Base-by-base conservation (phyloP, 2,797 vertebrate species). In the Aldrovandia affinis region DNA sequence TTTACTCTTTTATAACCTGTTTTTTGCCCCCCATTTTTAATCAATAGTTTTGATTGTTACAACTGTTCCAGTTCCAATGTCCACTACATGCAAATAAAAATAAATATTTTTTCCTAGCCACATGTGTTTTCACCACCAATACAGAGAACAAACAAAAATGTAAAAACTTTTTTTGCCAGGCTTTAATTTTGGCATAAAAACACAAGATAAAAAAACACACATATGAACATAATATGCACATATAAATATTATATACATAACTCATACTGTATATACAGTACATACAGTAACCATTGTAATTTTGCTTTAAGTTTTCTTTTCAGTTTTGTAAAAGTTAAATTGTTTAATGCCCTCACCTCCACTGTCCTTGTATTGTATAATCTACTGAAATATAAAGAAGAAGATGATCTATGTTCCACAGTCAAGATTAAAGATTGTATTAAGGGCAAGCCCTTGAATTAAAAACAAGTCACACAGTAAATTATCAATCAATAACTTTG, bases 401-500 rank as follows among this genome's bases (percentile, higher is more conserved):
- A 28, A 18, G 39, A 70, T 70, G 3, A 70, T 15, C 28, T 78
- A 42, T 12, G 42, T 59, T 44, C 52, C 30, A 78, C 28, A 54
- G 83, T 81, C 36, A 14, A 30, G 63, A 75, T 61, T 81, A 59
- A 63, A 81, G 30, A 80, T 12, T 80, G 14, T 22, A 52, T 33
- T 15, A 9, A 5, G 18, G 1, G 28, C 42, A 63, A 59, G 63
- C 39, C 39, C 22, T 68, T 65, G 47, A 9, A 55, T 68, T 68
- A 68, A 68, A 28, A 61, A 22, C n/a, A 28, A 47, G 44, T 65
- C n/a, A 22, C 33, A 54, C 61, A 73, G 33, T 61, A 44, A 81
- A 73, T 78, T 59, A 81, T 22, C 15, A 82, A 77, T 81, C 79
- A 50, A 63, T 81, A 70, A 61, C 70, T 28, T 42, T 57, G 18